Evolutionary conservation across 1,140 invertebrate genomes (phyloP).

Genomic region (Drosophila punjabiensis): DNA sequence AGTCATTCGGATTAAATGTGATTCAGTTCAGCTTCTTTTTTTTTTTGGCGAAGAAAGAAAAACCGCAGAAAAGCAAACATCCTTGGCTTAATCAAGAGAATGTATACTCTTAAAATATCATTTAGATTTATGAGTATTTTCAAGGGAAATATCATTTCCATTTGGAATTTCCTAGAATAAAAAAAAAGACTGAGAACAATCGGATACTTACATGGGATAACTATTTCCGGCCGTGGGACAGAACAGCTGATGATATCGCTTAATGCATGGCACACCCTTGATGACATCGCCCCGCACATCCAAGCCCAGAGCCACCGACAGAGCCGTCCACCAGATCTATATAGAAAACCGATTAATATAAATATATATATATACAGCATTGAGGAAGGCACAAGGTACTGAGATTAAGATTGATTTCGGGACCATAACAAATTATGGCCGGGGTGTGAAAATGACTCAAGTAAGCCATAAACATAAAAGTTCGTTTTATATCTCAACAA

Average conservation of each 20-base stretch:
- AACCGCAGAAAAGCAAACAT: constrained; percentile 47
- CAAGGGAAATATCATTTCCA: constrained; percentile 30
- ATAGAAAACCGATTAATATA: constrained; percentile 65
- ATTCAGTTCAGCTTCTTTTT: constrained; percentile 23
- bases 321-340: constrained; percentile 95
- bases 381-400: constrained; percentile 41
- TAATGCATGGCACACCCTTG: constrained; percentile 94
- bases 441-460: constrained; percentile 78
- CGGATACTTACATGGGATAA: constrained; percentile 93
- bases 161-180: constrained; percentile 28
- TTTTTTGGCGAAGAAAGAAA: constrained; percentile 16
- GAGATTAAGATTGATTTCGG: constrained; percentile 47
- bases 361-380: constrained; percentile 23
- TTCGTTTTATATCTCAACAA: constrained; percentile 36
- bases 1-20: constrained; percentile 42
- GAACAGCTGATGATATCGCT: constrained; percentile 94
- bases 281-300: constrained; percentile 94
- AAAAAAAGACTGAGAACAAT: constrained; percentile 9
- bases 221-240: constrained; percentile 95
- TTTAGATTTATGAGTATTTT: constrained; percentile 6
- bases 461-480: constrained; percentile 70
- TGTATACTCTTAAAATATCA: background rate
- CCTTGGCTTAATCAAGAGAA: constrained; percentile 31
- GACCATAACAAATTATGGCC: constrained; percentile 68
- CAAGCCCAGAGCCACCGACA: constrained; percentile 93